These are phyloP conservation scores for Chrysina gloriosa DNA, from an alignment of 2,888 invertebrate genomes.

Conservation along the genomic window DNA sequence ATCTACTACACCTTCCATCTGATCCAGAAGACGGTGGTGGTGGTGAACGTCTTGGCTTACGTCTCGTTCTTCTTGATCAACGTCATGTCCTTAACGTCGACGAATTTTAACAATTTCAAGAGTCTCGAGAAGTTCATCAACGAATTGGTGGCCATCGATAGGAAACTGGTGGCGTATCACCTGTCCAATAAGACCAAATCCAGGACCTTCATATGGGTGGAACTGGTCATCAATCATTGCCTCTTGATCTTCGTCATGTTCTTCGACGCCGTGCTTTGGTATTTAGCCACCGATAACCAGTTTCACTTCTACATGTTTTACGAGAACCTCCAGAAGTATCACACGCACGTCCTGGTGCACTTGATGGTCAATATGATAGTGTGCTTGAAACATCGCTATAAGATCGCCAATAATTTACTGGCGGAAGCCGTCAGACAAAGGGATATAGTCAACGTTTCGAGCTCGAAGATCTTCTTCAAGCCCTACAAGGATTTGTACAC, in stretches of 20 bases:
- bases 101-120: conserved; percentile 34
- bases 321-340: conserved; percentile 31
- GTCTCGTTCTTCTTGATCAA: conserved; percentile 38
- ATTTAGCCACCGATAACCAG: neutral
- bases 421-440: conserved; percentile 15
- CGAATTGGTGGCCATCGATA: conserved; percentile 26
- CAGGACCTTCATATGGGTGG: conserved; percentile 9
- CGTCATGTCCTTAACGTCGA: conserved; percentile 17
- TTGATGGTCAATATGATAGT: conserved; percentile 37
- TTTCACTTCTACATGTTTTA: conserved; percentile 33
- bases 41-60: conserved; percentile 24
- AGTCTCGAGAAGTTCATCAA: conserved; percentile 20
- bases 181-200: neutral
- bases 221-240: conserved; percentile 6
- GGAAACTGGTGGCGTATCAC: conserved; percentile 15
- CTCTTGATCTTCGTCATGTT: conserved; percentile 5
- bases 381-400: conserved; percentile 30
- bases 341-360: conserved; percentile 30
- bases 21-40: conserved; percentile 29
- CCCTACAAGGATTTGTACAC: neutral
- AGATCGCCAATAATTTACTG: conserved; percentile 16
- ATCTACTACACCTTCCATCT: neutral
- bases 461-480: neutral
- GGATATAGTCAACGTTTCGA: neutral
- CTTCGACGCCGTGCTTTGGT: conserved; percentile 33